Evolutionary conservation across 2,113 vertebrate species (phyloP), one percentile per base, ranked within the genome.

Genomic region (Syngnathus typhle): DNA sequence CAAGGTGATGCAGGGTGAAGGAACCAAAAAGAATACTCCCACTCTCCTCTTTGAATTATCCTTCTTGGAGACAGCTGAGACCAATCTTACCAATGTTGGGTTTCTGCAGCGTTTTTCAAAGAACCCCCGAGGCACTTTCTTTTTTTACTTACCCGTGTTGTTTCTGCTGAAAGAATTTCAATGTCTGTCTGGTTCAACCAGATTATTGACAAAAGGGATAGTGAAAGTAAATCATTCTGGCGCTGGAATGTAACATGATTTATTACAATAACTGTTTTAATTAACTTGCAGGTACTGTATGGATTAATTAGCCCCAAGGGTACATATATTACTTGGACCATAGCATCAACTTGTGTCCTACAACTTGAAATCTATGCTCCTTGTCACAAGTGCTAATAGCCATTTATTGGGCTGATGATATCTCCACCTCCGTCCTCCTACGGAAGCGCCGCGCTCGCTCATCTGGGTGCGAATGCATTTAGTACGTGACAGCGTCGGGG

Each of bases 1-100:
- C 77, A 76, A 79, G 83, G 83, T 85, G 81, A 80, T 63, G 74
- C 66, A 23, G 65, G 51, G 75, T 63, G 76, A 77, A 67, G 72
- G 58, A 63, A 71, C 6, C 41, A 65, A 47, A 73, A 37, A 71
- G 71, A 65, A 72, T 68, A 9, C 65, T 37, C 60, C 44, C 63
- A 75, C 63, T 71, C 47, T 66, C 51, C 37, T 73, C 58, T 74
- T 36, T 58, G 55, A 36, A 58, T 58, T 58, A 2, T 58, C 55
- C 55, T 7, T 58, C 55, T 3, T 18, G 1, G 15, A 36, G 15
- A 58, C 55, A 58, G 5, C 27, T 36, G 6, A 58, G 55, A 37
- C 27, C 27, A 58, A 7, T 58, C 4, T 58, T 58, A 58, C 55
- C 27, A 3, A 58, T 36, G 11, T 58, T 36, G 27, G 3, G 16